Base-by-base conservation (phyloP, 2,888 invertebrate genomes). In the Neelides folsomi region DNA sequence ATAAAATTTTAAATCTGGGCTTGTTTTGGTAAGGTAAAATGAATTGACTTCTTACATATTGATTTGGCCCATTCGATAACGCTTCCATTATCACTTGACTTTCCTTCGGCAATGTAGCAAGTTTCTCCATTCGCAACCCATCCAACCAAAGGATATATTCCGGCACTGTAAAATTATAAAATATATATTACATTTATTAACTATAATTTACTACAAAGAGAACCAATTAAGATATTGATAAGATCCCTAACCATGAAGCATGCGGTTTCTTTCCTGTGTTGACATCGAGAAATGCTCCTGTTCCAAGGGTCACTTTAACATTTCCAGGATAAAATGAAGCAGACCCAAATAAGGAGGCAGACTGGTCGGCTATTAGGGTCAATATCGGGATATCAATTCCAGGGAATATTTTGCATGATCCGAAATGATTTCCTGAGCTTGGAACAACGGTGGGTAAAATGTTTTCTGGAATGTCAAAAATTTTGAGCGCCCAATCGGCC, bases 141-240 rank as follows among this genome's bases (percentile, higher is more conserved):
- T 0, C 83, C 94, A 36, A 95, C 83, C 19, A 95, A 72, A 0
- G 97, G 95, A 72, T 93, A 93, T 37, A 93, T 75, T 1, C 92
- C 80, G 78, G 63, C 52, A 49, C 65, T 57, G 35, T n/a, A n/a
- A n/a, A n/a, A n/a, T n/a, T n/a, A n/a, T n/a, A n/a, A n/a, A 41
- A 34, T 12, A 34, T 43, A 40, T 9, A 36, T 34, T 35, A 16
- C 36, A 36, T 18, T 20, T 35, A 20, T 4, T 12, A 48, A 35
- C 34, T 13, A 44, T 38, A 13, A 36, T 37, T n/a, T 40, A 36
- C 27, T 18, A 15, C 16, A 10, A 12, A 45, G 16, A 48, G 54
- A 38, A 56, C 1, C 18, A 55, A 13, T 34, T 18, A 53, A 16
- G 51, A 27, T 27, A 27, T 27, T 27, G 3, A 5, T 27, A 44